Evolutionary conservation across 2,797 vertebrate genomes (phyloP).

Genomic region (Numenius phaeopus): DNA sequence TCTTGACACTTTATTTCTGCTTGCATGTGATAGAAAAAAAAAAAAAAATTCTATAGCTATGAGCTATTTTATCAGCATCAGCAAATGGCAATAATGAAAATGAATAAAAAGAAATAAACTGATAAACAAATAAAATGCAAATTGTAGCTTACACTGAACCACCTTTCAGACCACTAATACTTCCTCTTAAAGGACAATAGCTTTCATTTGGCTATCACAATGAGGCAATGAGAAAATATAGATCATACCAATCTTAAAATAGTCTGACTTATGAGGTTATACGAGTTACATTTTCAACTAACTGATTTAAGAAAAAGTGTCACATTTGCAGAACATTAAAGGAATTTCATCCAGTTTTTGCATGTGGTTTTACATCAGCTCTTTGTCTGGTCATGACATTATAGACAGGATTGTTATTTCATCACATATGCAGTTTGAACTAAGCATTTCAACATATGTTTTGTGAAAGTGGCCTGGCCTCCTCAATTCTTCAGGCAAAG

Average conservation of each 20-base stretch:
- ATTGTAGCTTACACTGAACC: neutral
- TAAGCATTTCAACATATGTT: neutral
- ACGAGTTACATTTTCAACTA: neutral
- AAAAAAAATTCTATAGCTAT: neutral
- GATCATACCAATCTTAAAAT: neutral
- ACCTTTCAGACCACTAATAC: neutral
- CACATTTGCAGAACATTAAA: neutral
- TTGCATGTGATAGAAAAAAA: neutral
- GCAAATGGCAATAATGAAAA: neutral
- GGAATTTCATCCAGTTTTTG: neutral
- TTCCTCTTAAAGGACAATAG: neutral
- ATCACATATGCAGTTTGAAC: neutral
- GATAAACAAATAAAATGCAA: neutral
- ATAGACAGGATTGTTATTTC: neutral
- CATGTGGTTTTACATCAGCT: fast-evolving
- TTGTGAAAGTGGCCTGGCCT: neutral
- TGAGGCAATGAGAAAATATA: neutral
- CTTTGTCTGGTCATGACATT: neutral
- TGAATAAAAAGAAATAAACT: neutral
- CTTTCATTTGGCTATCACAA: neutral
- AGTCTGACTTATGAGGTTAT: neutral
- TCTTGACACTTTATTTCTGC: neutral
- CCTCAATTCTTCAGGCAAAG: neutral
- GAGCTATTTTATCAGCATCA: neutral
- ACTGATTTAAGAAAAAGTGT: neutral